Conservation (phyloP, 35 echinoderm and acorn worm genomes). For the Strongylocentrotus purpuratus region DNA sequence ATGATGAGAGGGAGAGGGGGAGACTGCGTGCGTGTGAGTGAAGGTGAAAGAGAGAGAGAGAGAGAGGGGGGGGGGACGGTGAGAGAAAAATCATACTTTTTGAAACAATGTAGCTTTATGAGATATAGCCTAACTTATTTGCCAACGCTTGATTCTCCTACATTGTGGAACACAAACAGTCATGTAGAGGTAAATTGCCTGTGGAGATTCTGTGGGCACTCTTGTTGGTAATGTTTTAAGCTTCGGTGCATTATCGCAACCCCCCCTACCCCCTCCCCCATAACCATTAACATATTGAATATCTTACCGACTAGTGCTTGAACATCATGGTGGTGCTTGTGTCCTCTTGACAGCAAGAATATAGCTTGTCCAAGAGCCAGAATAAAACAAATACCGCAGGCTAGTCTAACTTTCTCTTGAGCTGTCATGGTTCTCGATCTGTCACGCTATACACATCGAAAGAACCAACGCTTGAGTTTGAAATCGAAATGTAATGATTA, state of each 20-base stretch:
- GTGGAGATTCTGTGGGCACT: no score
- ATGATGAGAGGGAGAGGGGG: no score
- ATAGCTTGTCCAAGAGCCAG: neutral
- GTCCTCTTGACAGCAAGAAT: conserved; percentile 4
- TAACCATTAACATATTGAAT: neutral
- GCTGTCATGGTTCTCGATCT: neutral
- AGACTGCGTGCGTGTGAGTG: no score
- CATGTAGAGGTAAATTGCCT: no score
- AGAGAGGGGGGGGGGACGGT: no score
- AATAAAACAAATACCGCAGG: neutral
- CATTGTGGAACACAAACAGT: no score
- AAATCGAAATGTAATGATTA: neutral
- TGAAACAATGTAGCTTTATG: no score
- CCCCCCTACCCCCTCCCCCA: neutral
- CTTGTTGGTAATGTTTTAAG: no score
- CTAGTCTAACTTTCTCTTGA: neutral
- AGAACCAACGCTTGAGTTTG: neutral
- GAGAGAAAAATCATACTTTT: no score
- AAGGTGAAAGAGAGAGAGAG: no score
- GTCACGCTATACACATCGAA: neutral
- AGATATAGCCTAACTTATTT: no score
- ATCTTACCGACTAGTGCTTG: neutral
- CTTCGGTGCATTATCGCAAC: neutral
- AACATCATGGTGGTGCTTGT: neutral
- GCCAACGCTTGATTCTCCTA: no score